Base-by-base conservation (phyloP, 2,888 invertebrate species). In the Zhuqinia jingwanae region DNA sequence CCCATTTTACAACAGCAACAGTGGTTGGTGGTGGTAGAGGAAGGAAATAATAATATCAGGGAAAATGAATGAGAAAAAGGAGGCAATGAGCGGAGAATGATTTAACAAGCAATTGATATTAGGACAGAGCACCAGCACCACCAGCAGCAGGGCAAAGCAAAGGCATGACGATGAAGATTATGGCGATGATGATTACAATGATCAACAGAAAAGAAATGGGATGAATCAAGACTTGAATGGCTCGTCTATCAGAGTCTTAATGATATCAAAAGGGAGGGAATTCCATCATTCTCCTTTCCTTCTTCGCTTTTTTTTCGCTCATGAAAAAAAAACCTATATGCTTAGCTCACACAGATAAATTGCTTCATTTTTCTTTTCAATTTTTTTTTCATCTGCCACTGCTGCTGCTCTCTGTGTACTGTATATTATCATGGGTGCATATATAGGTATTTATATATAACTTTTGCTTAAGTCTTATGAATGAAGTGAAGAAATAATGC, bases 21-120 rank as follows among this genome's bases (percentile, higher is more conserved):
- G 17, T 58, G 22, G 22, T 58, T 58, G 8, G n/a, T 25, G 10
- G 25, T 25, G 11, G 10, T 58, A 22, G 20, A 53, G 17, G 6
- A 53, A 17, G 8, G 5, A 53, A 53, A 17, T 20, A 68, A 13
- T 11, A 20, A 42, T 42, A 36, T 42, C 10, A 17, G 45, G 70
- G 47, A 47, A 47, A 25, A 36, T 36, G 36, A 70, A 70, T 47
- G 70, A 70, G 47, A 17, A 45, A 47, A 42, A 50, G 20, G 50
- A 65, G 30, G 42, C 50, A 65, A 78, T 70, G 85, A 79, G 65
- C 68, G 36, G 47, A 63, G 85, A 85, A 85, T 70, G 79, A 85
- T 79, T 85, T 85, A 85, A 79, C 83, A 79, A 70, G 50, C 79
- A 79, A 79, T 85, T 85, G 85, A 85, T 73, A 79, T 50, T 30